Evolutionary conservation across 2,797 vertebrate species (phyloP).

Genomic region (Aulostomus chinensis): DNA sequence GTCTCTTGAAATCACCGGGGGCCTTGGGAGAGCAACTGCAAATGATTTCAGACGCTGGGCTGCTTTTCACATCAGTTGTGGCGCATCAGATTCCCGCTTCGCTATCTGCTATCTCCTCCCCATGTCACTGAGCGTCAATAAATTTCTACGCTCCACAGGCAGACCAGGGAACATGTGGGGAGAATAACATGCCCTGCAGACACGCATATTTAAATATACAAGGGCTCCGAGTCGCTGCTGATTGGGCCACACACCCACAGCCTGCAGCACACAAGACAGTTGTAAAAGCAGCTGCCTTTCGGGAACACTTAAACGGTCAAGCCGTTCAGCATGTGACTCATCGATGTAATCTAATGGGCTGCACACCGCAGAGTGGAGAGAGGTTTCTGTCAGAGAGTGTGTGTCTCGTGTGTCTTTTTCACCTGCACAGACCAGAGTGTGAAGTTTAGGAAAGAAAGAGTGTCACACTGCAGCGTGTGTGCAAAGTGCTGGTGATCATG

Average conservation of each 20-base stretch:
- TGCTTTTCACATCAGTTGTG: conserved; percentile 79
- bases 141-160: conserved; percentile 72
- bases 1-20: conserved; percentile 76
- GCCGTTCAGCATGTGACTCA: conserved; percentile 62
- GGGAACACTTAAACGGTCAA: conserved; percentile 64
- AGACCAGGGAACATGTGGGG: conserved; percentile 70
- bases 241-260: conserved; percentile 61
- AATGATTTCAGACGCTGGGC: conserved; percentile 70
- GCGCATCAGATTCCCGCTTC: conserved; percentile 62
- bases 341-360: conserved; percentile 56
- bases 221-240: conserved; percentile 58
- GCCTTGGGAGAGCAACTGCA: conserved; percentile 62
- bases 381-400: conserved; percentile 20
- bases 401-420: neutral
- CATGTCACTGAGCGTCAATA: conserved; percentile 71
- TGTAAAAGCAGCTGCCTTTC: conserved; percentile 63
- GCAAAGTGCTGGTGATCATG: too few relatives aligned
- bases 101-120: conserved; percentile 70
- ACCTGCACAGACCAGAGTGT: conserved; percentile 31
- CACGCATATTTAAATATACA: conserved; percentile 73
- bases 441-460: conserved; percentile 36
- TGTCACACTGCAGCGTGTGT: conserved; percentile 32
- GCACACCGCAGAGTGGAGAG: conserved; percentile 35
- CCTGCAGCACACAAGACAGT: conserved; percentile 24
- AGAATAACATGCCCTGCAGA: conserved; percentile 70